These are phyloP conservation scores for Gadus macrocephalus DNA, from an alignment of 2,113 vertebrate genomes.

Conservation along the genomic window DNA sequence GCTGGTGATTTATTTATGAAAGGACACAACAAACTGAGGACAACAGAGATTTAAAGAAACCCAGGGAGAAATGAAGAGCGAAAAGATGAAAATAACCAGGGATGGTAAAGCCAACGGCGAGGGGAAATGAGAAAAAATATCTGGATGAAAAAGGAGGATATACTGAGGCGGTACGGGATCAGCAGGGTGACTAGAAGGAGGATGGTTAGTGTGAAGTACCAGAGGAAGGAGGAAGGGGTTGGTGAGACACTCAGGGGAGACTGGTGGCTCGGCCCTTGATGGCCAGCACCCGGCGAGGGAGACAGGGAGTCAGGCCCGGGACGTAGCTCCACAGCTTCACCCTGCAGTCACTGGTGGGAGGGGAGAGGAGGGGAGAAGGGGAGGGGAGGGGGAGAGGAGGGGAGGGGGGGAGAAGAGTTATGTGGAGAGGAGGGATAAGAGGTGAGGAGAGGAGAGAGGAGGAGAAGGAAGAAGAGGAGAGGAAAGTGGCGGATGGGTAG, in stretches of 20 bases:
- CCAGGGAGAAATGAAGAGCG: neutral
- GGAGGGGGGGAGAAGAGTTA: constrained; percentile 30
- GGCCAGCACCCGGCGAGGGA: constrained; percentile 96
- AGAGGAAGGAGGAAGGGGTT: constrained; percentile 48
- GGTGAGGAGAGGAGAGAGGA: constrained; percentile 43
- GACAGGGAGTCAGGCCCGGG: constrained; percentile 96
- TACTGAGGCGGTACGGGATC: constrained; percentile 17
- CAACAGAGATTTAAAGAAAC: too few species aligned
- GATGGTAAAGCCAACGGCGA: neutral
- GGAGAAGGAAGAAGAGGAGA: constrained; percentile 35
- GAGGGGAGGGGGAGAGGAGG: constrained; percentile 5
- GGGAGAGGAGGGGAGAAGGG: neutral
- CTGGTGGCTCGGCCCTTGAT: constrained; percentile 98
- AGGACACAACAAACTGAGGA: too few species aligned
- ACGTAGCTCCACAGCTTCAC: constrained; percentile 99
- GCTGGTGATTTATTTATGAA: too few species aligned
- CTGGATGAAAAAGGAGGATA: neutral
- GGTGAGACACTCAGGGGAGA: constrained; percentile 84
- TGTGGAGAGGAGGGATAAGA: neutral
- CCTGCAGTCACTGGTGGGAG: constrained; percentile 89
- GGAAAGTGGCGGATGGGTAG: neutral
- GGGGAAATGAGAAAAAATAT: neutral
- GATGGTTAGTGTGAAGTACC: constrained; percentile 47
- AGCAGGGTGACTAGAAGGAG: constrained; percentile 51
- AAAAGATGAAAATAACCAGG: neutral